Conservation (phyloP, 2,888 invertebrate genomes). For the Linyphia triangularis region DNA sequence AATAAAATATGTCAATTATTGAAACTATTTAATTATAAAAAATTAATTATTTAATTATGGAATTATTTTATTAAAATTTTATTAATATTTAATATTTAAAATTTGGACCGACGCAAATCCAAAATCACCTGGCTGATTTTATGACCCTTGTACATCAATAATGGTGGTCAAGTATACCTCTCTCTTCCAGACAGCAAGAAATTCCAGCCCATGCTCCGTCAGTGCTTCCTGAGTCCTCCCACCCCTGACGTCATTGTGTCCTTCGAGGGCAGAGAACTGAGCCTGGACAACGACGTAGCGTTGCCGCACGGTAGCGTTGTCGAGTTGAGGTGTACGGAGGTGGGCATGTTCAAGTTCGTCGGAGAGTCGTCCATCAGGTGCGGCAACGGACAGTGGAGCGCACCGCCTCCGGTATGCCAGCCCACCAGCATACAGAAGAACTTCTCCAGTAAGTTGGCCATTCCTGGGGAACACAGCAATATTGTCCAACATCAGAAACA, state of each 20-base stretch:
- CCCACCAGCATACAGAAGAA: constrained; percentile 92
- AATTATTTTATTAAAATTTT: too few relatives aligned
- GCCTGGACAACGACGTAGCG: constrained; percentile 84
- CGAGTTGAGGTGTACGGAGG: constrained; percentile 87
- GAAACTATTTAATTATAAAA: too few relatives aligned
- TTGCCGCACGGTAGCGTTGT: constrained; percentile 89
- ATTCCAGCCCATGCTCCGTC: constrained; percentile 88
- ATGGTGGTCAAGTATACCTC: too few relatives aligned
- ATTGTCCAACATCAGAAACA: too few relatives aligned
- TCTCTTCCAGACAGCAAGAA: constrained; percentile 84
- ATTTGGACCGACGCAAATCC: too few relatives aligned
- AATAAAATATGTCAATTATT: too few relatives aligned
- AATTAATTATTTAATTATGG: too few relatives aligned
- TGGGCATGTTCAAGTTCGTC: constrained; percentile 90
- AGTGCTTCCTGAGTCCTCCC: constrained; percentile 86
- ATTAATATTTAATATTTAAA: too few relatives aligned
- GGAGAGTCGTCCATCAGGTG: constrained; percentile 89
- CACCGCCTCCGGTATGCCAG: constrained; percentile 89
- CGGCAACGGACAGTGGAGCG: constrained; percentile 90
- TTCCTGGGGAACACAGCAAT: background rate
- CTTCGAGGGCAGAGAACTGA: constrained; percentile 87
- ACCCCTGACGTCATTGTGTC: constrained; percentile 86
- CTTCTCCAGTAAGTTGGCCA: constrained; percentile 87
- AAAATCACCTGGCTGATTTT: too few relatives aligned
- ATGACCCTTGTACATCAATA: too few relatives aligned